Conservation (phyloP, 2,113 vertebrate genomes). For the Tor tambroides region DNA sequence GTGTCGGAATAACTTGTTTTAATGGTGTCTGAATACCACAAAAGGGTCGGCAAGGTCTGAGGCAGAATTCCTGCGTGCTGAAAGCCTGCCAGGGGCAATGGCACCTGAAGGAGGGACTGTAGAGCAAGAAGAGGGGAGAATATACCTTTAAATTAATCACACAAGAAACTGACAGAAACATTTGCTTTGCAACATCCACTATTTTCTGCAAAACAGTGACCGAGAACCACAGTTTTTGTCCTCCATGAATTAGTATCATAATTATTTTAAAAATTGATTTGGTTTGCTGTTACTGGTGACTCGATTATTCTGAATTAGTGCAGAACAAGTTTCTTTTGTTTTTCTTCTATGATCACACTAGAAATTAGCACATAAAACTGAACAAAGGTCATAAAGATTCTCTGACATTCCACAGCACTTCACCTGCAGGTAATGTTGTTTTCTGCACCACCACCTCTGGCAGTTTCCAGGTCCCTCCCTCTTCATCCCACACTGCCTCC, state of each 20-base stretch:
- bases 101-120: constrained; percentile 73
- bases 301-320: background rate
- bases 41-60: constrained; percentile 63
- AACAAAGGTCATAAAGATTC: background rate
- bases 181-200: background rate
- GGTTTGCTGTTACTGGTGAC: background rate
- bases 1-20: background rate
- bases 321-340: background rate
- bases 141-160: background rate
- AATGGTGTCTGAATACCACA: constrained; percentile 63
- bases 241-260: background rate
- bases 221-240: background rate
- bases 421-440: constrained; percentile 84
- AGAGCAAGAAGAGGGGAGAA: constrained; percentile 48
- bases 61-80: constrained; percentile 60
- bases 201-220: too few species aligned
- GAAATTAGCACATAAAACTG: background rate
- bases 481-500: constrained; percentile 85
- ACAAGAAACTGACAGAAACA: background rate
- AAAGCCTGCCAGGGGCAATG: constrained; percentile 51
- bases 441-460: constrained; percentile 81
- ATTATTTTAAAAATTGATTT: background rate
- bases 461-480: constrained; percentile 81
- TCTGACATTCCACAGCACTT: constrained; percentile 27
- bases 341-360: background rate